phyloP scores from a whole-genome alignment of 2,113 vertebrate species.

The Onychostoma macrolepis region DNA sequence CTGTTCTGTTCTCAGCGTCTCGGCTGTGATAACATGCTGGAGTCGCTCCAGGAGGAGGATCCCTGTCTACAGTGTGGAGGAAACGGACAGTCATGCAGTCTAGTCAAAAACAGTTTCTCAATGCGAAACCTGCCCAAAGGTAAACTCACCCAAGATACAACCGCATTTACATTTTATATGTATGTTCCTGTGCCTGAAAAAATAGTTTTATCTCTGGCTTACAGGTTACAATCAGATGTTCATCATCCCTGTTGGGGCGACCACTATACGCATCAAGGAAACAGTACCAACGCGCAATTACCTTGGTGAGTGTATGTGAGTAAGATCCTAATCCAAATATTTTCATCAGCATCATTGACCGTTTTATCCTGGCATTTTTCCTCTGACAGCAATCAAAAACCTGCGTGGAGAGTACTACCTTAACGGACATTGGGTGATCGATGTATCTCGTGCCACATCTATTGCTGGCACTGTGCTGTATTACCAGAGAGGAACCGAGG shows the following conservation, averaged over 20 bases:
- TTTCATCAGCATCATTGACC: neutral
- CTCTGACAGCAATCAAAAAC: conserved; percentile 86
- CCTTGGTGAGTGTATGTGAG: conserved; percentile 78
- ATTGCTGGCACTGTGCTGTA: conserved; percentile 85
- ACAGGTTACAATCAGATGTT: conserved; percentile 96
- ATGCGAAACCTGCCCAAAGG: conserved; percentile 81
- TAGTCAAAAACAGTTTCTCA: conserved; percentile 81
- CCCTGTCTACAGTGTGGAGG: conserved; percentile 93
- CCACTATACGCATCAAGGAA: conserved; percentile 87
- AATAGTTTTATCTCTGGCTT: neutral
- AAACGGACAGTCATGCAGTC: conserved; percentile 83
- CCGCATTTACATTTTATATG: neutral
- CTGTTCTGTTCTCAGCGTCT: conserved; percentile 73
- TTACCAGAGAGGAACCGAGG: conserved; percentile 87
- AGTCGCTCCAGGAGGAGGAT: conserved; percentile 89
- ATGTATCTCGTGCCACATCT: conserved; percentile 78
- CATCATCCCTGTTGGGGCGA: conserved; percentile 88
- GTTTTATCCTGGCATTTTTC: neutral
- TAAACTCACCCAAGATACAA: conserved; percentile 53
- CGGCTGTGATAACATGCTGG: conserved; percentile 90
- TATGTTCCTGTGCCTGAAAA: neutral
- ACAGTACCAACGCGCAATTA: conserved; percentile 89
- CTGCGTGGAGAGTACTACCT: conserved; percentile 90
- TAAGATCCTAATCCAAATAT: neutral
- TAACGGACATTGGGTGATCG: conserved; percentile 93